Evolutionary conservation across 2,888 invertebrate species (phyloP).

Genomic region (Alentia gelatinosa): DNA sequence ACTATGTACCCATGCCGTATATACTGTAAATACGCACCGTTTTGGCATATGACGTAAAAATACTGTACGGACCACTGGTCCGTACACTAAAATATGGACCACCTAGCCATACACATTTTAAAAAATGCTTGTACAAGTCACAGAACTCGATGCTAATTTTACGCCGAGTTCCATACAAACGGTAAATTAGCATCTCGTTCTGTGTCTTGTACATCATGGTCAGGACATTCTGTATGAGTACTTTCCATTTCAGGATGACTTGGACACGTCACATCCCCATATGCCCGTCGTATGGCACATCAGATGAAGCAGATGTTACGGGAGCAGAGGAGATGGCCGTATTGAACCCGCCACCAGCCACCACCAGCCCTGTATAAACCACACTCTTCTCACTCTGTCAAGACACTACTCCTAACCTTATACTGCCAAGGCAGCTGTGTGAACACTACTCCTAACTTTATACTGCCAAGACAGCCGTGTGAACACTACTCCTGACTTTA

Average conservation of each 20-base stretch:
- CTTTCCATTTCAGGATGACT: background rate
- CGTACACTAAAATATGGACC: background rate
- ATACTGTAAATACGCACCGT: no score
- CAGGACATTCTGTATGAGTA: background rate
- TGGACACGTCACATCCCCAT: background rate
- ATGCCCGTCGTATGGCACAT: slow-evolving; percentile 29
- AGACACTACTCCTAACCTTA: no score
- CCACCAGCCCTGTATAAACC: no score
- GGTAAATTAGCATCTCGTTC: background rate
- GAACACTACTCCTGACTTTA: no score
- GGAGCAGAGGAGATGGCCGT: background rate
- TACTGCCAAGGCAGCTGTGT: no score
- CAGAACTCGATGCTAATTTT: background rate
- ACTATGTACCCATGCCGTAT: no score
- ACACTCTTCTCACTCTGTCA: no score
- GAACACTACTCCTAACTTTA: no score
- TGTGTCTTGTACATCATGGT: background rate
- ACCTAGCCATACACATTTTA: background rate
- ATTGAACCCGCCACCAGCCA: background rate
- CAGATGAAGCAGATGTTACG: background rate
- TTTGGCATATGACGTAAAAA: no score
- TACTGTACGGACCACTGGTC: no score
- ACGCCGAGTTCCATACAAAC: background rate
- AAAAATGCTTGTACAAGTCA: background rate
- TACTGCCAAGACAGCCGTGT: no score